Evolutionary conservation across 1,140 invertebrate genomes (phyloP), one percentile per base, ranked within the genome.

Genomic region (Cyclargus thomasi): DNA sequence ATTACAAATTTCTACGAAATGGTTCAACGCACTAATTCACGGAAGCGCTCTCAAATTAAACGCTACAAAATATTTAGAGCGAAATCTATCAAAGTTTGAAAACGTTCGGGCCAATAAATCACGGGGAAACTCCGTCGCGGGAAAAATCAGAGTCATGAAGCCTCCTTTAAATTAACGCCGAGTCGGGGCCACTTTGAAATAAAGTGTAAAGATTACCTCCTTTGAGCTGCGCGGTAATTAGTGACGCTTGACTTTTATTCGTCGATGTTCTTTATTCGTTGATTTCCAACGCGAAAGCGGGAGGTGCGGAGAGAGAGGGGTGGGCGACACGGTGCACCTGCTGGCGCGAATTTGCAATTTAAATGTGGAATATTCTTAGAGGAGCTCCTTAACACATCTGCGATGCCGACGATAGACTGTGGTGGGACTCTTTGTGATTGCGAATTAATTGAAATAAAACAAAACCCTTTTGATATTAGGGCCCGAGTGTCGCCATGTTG

Each of bases 321-420:
- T 81, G 74, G 86, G 84, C 29, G 8, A 72, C 73, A 68, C 64
- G 69, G 69, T 89, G 85, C 83, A 88, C 85, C 85, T 89, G 86
- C 80, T 86, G 74, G 80, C 81, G 82, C 86, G 79, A 85, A 91
- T 91, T 91, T 90, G 88, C 89, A 91, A 91, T 91, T 91, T 91
- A 91, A 90, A 91, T 91, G 79, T 75, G 81, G 84, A 90, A 86
- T 86, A 88, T 88, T 90, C 78, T 71, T 75, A 81, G 83, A 90
- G 86, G 85, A 90, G 82, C 89, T 91, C 85, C 88, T 91, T 91
- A 91, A 91, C 89, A 91, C 90, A 91, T 91, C 89, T 90, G 88
- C 85, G 88, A 90, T 85, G 87, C 83, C 85, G 88, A 80, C 77
- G 75, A 90, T 86, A 79, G 83, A 88, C 79, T 85, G 84, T 71